Conservation (phyloP, 2,797 vertebrate species). For the Florisuga fusca region DNA sequence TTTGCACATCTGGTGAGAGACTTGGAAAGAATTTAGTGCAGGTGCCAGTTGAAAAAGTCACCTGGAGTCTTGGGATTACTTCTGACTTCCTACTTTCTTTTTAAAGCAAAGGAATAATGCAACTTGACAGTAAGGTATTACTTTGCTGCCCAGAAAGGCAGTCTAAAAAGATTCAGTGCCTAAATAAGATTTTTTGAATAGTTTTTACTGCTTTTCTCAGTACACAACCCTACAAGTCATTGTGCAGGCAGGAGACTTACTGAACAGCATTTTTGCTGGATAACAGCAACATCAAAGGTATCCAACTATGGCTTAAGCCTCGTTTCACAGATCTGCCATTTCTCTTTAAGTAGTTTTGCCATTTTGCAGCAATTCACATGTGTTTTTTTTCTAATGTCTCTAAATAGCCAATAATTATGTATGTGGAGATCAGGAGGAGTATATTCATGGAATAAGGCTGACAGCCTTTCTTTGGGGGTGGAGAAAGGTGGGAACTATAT, state of each 20-base stretch:
- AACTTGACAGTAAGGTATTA: not conserved
- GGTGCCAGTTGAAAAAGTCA: constrained; percentile 32
- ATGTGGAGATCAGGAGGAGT: not conserved
- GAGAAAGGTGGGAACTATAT: not conserved
- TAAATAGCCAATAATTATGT: not conserved
- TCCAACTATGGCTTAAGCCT: not conserved
- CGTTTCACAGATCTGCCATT: not conserved
- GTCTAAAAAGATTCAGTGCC: not conserved
- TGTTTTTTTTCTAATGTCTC: not conserved
- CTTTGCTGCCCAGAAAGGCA: not conserved
- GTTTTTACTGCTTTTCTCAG: not conserved
- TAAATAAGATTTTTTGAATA: not conserved
- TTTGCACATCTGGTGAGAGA: not conserved
- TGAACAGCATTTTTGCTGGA: not conserved
- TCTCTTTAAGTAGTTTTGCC: not conserved
- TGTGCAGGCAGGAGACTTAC: not conserved
- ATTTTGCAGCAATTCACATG: not conserved
- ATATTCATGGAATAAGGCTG: not conserved
- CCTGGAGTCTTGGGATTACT: not conserved
- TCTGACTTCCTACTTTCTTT: not conserved
- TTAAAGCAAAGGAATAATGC: constrained; percentile 3
- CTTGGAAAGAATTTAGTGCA: not conserved
- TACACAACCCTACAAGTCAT: not conserved
- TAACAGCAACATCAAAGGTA: not conserved
- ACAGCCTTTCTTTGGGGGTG: not conserved